These are phyloP conservation scores for Myrmecophaga tridactyla DNA, from an alignment of 2,113 vertebrate species.

Conservation along the genomic window DNA sequence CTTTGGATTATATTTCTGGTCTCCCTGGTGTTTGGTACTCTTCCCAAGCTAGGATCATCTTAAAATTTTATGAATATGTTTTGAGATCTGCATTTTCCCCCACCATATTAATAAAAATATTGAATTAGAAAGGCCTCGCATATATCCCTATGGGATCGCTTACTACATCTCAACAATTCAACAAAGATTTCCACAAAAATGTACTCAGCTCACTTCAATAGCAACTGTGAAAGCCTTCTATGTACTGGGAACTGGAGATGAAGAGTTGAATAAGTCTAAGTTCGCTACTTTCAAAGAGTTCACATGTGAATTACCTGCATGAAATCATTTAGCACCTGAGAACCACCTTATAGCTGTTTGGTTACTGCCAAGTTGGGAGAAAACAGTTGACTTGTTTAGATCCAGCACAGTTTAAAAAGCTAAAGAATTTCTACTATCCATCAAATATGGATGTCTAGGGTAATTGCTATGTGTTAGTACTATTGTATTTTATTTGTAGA, in stretches of 20 bases:
- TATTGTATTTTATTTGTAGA: not conserved
- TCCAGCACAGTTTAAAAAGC: not conserved
- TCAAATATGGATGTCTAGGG: not conserved
- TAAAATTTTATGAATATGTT: constrained; percentile 76
- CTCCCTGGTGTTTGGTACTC: constrained; percentile 69
- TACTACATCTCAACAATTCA: constrained; percentile 22
- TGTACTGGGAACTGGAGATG: not conserved
- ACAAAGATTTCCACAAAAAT: constrained; percentile 3
- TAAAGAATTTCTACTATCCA: not conserved
- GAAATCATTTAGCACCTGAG: not conserved
- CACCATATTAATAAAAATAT: constrained; percentile 73
- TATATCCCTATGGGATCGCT: constrained; percentile 39
- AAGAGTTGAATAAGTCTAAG: not conserved
- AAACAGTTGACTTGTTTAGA: not conserved
- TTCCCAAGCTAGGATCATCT: constrained; percentile 69
- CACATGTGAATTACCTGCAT: not conserved
- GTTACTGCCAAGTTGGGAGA: not conserved
- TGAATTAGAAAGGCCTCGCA: constrained; percentile 48
- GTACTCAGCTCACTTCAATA: not conserved
- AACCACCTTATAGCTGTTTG: not conserved
- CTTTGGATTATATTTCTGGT: constrained; percentile 68
- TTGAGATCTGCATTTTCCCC: constrained; percentile 63
- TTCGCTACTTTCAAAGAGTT: not conserved
- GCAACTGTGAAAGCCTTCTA: not conserved
- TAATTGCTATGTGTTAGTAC: not conserved